Percentiles rank a stretch among this genome's conserved stretches.
Conservation (phyloP, 2,888 invertebrate genomes). For the Pollenia angustigena region DNA sequence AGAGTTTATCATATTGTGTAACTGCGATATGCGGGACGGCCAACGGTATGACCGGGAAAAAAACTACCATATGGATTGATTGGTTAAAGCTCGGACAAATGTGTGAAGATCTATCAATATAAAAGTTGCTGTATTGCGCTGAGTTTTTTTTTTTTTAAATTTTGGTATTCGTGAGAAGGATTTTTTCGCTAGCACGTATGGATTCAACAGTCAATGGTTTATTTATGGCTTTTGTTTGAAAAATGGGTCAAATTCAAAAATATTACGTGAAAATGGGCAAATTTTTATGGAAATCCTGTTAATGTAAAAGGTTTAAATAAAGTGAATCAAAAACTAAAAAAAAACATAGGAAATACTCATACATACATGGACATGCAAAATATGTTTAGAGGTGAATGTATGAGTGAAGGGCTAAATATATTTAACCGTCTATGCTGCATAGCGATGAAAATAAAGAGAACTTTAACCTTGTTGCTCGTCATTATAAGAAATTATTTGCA, state of each 20-base stretch:
- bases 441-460: too few species aligned
- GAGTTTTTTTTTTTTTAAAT: conserved; percentile 67
- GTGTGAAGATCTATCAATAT: conserved; percentile 72
- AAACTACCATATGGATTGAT: conserved; percentile 56
- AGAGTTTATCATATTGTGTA: conserved; percentile 74
- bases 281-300: conserved; percentile 61
- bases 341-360: conserved; percentile 5
- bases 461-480: too few species aligned
- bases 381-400: too few species aligned
- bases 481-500: too few species aligned
- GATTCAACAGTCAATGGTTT: conserved; percentile 60
- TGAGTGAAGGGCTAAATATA: too few species aligned
- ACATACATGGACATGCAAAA: not conserved
- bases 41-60: conserved; percentile 31
- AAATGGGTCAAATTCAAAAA: conserved; percentile 68
- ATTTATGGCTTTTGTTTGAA: conserved; percentile 71
- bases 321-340: conserved; percentile 26
- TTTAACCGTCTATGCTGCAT: too few species aligned
- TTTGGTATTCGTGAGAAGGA: conserved; percentile 74
- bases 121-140: conserved; percentile 68
- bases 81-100: conserved; percentile 65
- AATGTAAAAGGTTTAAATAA: conserved; percentile 47
- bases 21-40: conserved; percentile 69
- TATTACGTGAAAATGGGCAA: conserved; percentile 61
- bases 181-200: conserved; percentile 65